A percentile compares a stretch with the other conserved stretches of the same genome.
phyloP scores from a whole-genome alignment of 2,888 invertebrate genomes.

The Gibbula magus region DNA sequence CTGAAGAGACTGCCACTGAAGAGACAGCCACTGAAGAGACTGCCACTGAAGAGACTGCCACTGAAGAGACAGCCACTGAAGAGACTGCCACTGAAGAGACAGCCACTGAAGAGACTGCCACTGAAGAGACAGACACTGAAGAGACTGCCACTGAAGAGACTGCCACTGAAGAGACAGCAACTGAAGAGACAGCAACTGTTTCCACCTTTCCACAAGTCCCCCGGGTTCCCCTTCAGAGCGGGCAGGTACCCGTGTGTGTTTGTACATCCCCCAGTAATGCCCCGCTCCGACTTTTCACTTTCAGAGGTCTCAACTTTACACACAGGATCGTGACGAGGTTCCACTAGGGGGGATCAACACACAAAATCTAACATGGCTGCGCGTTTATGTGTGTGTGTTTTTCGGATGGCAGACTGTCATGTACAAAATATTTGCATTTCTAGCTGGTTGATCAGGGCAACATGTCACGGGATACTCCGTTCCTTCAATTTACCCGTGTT shows the following conservation, averaged over 20 bases:
- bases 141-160: too few species aligned
- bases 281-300: conserved; percentile 25
- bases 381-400: conserved; percentile 20
- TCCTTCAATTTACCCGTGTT: not conserved
- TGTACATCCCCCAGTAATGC: not conserved
- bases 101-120: too few species aligned
- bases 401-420: conserved; percentile 6
- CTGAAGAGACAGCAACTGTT: not conserved
- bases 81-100: too few species aligned
- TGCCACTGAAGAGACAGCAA: not conserved
- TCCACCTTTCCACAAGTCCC: not conserved
- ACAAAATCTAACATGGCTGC: not conserved
- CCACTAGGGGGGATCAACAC: not conserved
- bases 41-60: too few species aligned
- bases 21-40: too few species aligned
- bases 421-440: conserved; percentile 22
- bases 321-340: not conserved
- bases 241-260: not conserved
- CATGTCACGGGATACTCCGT: not conserved
- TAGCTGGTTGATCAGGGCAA: not conserved
- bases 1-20: too few species aligned
- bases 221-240: not conserved
- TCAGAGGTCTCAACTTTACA: conserved; percentile 14
- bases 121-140: too few species aligned
- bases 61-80: too few species aligned